Evolutionary conservation across 2,888 invertebrate species (phyloP), one percentile per base, ranked within the genome.

Genomic region (Catocala fraxini): DNA sequence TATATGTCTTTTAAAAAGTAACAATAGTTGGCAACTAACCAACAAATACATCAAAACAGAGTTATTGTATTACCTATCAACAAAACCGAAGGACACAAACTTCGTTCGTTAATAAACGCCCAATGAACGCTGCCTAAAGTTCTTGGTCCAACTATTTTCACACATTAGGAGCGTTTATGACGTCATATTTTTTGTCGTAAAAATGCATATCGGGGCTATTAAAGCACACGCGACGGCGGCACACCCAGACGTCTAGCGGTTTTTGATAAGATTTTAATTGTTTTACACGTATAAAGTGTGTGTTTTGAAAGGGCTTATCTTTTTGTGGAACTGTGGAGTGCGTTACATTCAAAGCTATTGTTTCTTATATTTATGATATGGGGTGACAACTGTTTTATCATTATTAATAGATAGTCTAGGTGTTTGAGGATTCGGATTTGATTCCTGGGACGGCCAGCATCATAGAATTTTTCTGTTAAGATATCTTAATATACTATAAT

Each of bases 131-230:
- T 15, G n/a, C 59, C 48, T 48, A 35, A 45, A n/a, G 55, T 52
- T 51, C 41, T 51, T 41, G 51, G 12, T 49, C 11, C 42, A 25
- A 64, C 65, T 43, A 54, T 63, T 56, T 79, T 76, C 59, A 58
- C 70, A 75, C 77, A 74, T 74, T 74, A 76, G 73, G 68, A 66
- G 63, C 15, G 57, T 74, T 82, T 79, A 84, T 75, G 70, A 63
- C 68, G 75, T 75, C 64, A 79, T 73, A 82, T 80, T 78, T n/a
- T 81, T 75, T 63, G 75, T 70, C 74, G 71, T 83, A 80, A 84
- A 82, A 78, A 73, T 84, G 81, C 82, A 85, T 84, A 84, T 82
- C 78, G 75, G 64, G 63, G 67, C 62, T 61, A 69, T 74, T 75
- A 75, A 72, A 68, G 47, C 77, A 77, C 84, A 85, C 85, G 82